Evolutionary conservation across 2,797 vertebrate genomes (phyloP).

Genomic region (Neoniphon sammara): DNA sequence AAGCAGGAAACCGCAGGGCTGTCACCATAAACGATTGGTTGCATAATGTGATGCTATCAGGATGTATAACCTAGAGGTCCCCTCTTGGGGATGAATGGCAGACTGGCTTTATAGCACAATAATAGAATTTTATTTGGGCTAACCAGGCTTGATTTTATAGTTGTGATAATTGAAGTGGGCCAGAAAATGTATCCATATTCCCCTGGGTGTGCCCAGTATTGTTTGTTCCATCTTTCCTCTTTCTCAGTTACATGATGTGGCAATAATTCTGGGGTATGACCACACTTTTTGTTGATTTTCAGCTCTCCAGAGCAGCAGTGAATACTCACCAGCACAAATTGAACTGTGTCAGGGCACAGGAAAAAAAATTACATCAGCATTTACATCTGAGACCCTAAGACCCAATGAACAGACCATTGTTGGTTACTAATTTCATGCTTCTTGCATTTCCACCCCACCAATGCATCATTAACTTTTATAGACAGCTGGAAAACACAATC

Average conservation of each 20-base stretch:
- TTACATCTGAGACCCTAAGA: slow-evolving; percentile 14
- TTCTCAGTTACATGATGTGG: slow-evolving; percentile 6
- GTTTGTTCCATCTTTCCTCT: background rate
- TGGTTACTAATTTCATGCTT: slow-evolving; percentile 19
- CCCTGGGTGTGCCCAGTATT: background rate
- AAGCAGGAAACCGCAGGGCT: slow-evolving; percentile 13
- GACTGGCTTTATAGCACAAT: background rate
- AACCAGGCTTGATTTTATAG: slow-evolving; percentile 25
- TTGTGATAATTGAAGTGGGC: slow-evolving; percentile 10
- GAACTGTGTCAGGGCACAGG: background rate
- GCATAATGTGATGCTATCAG: slow-evolving; percentile 18
- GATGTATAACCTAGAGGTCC: slow-evolving; percentile 12
- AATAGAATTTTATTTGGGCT: slow-evolving; percentile 27
- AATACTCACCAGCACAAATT: slow-evolving; percentile 12
- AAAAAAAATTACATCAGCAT: slow-evolving; percentile 1
- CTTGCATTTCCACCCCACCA: background rate
- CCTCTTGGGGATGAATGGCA: slow-evolving; percentile 3
- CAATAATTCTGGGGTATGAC: background rate
- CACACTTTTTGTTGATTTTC: background rate
- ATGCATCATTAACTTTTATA: slow-evolving; percentile 32
- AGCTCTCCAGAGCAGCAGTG: slow-evolving; percentile 9
- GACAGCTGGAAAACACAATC: slow-evolving; percentile 6
- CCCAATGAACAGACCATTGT: slow-evolving; percentile 14
- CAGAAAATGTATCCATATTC: background rate
- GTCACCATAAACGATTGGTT: slow-evolving; percentile 11